phyloP scores from a whole-genome alignment of 2,888 invertebrate genomes.

The Plagodis pulveraria region DNA sequence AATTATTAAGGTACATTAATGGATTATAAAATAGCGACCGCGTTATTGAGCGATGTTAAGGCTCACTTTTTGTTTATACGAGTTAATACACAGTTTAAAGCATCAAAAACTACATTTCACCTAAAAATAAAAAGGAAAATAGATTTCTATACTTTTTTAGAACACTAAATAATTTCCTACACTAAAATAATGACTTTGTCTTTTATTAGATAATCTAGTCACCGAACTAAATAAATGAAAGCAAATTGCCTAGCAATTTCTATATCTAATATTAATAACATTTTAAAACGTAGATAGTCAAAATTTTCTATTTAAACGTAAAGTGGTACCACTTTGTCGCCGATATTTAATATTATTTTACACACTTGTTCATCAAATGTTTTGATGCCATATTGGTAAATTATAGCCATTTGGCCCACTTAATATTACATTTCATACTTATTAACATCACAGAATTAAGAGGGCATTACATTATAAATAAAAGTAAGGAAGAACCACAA shows the following conservation, averaged over 20 bases:
- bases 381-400: slow-evolving; percentile 7
- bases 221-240: slow-evolving; percentile 27
- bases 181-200: slow-evolving; percentile 37
- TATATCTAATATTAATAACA: slow-evolving; percentile 14
- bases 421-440: slow-evolving; percentile 34
- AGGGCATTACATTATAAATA: slow-evolving; percentile 31
- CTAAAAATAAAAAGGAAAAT: slow-evolving; percentile 34
- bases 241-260: slow-evolving; percentile 30
- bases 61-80: slow-evolving; percentile 25
- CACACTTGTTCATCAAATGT: background rate
- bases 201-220: slow-evolving; percentile 26
- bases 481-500: slow-evolving; percentile 29
- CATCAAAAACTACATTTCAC: slow-evolving; percentile 32
- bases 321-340: too few species aligned
- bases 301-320: background rate
- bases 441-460: slow-evolving; percentile 59
- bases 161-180: slow-evolving; percentile 33
- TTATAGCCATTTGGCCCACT: slow-evolving; percentile 6
- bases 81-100: slow-evolving; percentile 22
- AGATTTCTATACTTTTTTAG: slow-evolving; percentile 19
- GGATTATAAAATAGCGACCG: slow-evolving; percentile 26
- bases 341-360: background rate
- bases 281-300: background rate
- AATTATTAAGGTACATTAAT: slow-evolving; percentile 6
- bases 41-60: slow-evolving; percentile 33